These are phyloP conservation scores for Eilema depressum DNA, from an alignment of 2,888 invertebrate species.

Conservation along the genomic window DNA sequence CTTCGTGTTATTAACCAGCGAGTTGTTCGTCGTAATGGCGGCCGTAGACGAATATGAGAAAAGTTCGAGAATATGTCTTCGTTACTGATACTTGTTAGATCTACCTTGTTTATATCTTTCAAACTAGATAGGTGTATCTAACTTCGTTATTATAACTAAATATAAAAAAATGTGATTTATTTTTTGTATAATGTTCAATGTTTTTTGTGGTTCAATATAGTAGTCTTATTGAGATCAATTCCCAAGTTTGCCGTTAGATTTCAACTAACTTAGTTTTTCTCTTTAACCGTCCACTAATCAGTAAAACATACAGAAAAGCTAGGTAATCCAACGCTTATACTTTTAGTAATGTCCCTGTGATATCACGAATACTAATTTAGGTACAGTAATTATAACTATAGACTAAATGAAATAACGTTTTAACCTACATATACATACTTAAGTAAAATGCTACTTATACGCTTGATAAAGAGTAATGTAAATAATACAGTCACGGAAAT, in stretches of 20 bases:
- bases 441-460: neutral
- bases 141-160: neutral
- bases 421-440: too few species aligned
- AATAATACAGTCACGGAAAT: neutral
- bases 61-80: neutral
- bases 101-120: neutral
- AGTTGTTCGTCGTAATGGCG: neutral
- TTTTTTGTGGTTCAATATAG: too few species aligned
- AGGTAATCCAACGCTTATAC: neutral
- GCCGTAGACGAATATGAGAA: neutral
- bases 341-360: neutral
- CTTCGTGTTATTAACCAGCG: conserved; percentile 11
- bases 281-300: neutral
- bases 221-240: too few species aligned
- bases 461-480: neutral
- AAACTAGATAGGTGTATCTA: neutral
- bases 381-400: too few species aligned
- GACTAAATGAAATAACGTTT: neutral
- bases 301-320: neutral
- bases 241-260: neutral
- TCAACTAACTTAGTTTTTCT: neutral
- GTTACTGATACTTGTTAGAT: neutral
- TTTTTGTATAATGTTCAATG: too few species aligned
- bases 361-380: neutral
- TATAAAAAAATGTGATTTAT: too few species aligned